Evolutionary conservation across 2,797 vertebrate genomes (phyloP), one percentile per base, ranked within the genome.

Genomic region (Anguilla obscura): DNA sequence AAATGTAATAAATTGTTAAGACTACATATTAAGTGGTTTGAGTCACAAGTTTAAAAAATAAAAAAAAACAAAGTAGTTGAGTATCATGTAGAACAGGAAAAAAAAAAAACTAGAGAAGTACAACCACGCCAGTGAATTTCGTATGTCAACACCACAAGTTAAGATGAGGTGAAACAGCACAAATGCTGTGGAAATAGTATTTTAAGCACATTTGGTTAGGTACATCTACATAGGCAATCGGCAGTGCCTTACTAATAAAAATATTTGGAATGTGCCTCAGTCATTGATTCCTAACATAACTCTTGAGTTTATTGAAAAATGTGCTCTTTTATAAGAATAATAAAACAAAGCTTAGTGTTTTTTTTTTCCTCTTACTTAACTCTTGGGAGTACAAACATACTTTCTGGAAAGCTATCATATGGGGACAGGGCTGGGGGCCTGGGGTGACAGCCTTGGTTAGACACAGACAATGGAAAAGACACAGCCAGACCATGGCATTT

Each of bases 401-500:
- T 86, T 71, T 85, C 90, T 90, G 90, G 88, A 93, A 88, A 93
- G 88, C 7, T 89, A 71, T 74, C 90, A 94, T 91, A 93, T 92
- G 90, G 91, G 92, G 92, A 91, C 87, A 87, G 87, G 83, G 87
- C 83, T 90, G 91, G 84, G 91, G 56, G n/a, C 40, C 40, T 45
- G 40, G 90, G 90, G 90, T 89, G 85, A 90, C 89, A 89, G 88
- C 90, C 90, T 86, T 87, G 58, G 27, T 80, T 71, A 56, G n/a
- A 87, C 24, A 80, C 69, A 79, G 45, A 85, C 85, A 45, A 74
- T 48, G 27, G 87, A 76, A 91, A 88, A 86, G 69, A 89, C 89
- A 92, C 88, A 93, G 91, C 91, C 90, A 90, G 93, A 94, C 79
- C 82, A 91, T 91, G 86, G 90, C 86, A 90, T 91, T 90, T 87